These are phyloP conservation scores for Urophycis tenuis DNA, from an alignment of 2,797 vertebrate species.

Conservation along the genomic window DNA sequence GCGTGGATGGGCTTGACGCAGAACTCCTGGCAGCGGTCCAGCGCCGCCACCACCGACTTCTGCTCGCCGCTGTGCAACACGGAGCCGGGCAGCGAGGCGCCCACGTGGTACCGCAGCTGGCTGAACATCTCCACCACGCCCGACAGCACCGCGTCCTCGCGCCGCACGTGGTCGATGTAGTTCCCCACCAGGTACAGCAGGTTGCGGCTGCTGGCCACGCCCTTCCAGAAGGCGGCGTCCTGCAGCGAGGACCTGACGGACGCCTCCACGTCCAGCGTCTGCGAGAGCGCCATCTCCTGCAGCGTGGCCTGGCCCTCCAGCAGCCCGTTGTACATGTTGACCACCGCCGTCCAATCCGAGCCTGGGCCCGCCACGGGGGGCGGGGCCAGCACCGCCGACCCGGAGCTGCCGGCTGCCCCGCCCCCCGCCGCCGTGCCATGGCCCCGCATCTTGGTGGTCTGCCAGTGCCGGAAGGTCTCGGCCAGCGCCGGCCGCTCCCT, in stretches of 20 bases:
- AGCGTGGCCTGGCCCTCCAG: conserved; percentile 46
- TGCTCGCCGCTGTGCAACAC: conserved; percentile 40
- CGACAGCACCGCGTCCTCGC: conserved; percentile 37
- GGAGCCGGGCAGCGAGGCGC: conserved; percentile 27
- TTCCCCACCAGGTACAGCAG: conserved; percentile 45
- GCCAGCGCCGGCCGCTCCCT: conserved; percentile 20
- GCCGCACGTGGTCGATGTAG: conserved; percentile 42
- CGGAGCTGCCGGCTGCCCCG: neutral
- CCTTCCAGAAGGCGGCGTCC: conserved; percentile 50
- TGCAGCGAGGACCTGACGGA: conserved; percentile 36
- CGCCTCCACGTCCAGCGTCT: conserved; percentile 23
- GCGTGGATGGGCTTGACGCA: conserved; percentile 49
- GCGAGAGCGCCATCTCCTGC: conserved; percentile 42
- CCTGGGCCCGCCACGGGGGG: neutral
- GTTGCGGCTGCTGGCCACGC: conserved; percentile 34
- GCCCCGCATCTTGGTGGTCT: conserved; percentile 25
- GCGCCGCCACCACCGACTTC: conserved; percentile 38
- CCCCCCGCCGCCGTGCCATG: too few species aligned
- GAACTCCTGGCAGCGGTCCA: conserved; percentile 46
- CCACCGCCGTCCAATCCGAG: conserved; percentile 34
- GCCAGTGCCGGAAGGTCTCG: conserved; percentile 30
- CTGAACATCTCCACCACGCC: conserved; percentile 43
- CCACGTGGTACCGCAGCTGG: conserved; percentile 38
- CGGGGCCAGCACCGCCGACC: neutral
- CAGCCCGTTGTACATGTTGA: conserved; percentile 44